phyloP scores from a whole-genome alignment of 2,113 vertebrate species.

The Mus pahari region DNA sequence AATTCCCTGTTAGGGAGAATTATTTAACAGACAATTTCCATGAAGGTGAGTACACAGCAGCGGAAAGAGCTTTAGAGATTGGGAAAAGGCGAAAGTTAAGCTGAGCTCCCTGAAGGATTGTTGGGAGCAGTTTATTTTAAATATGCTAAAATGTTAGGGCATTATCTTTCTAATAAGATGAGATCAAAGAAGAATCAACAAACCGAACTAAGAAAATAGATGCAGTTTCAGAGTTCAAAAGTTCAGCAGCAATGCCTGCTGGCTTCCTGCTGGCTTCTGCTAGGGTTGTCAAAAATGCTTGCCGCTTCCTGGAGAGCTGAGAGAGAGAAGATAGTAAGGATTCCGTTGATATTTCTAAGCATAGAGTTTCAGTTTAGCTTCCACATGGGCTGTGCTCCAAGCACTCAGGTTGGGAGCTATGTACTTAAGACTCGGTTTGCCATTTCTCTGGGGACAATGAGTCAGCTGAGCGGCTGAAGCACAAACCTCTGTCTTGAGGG shows the following conservation, averaged over 20 bases:
- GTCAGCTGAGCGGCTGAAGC: not conserved
- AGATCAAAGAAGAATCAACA: constrained; percentile 79
- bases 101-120: constrained; percentile 65
- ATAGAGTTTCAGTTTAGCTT: constrained; percentile 38
- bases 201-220: constrained; percentile 75
- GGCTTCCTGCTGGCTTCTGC: constrained; percentile 14
- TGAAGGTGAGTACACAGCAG: constrained; percentile 60
- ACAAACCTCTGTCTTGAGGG: not conserved
- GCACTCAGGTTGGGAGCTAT: constrained; percentile 10
- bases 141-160: constrained; percentile 79
- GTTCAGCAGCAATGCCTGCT: constrained; percentile 47
- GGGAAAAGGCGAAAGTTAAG: constrained; percentile 76
- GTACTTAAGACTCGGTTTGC: constrained; percentile 36
- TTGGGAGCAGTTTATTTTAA: constrained; percentile 75
- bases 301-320: not conserved
- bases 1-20: constrained; percentile 70
- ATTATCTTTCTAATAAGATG: constrained; percentile 80
- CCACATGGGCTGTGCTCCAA: not conserved
- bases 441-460: constrained; percentile 11
- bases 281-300: not conserved
- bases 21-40: constrained; percentile 70
- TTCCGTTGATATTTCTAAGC: constrained; percentile 55
- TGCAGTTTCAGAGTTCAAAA: constrained; percentile 73
- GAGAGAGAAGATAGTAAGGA: not conserved
- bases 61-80: constrained; percentile 68